phyloP scores from a whole-genome alignment of 2,888 invertebrate genomes.

The Cheilosia scutellata region DNA sequence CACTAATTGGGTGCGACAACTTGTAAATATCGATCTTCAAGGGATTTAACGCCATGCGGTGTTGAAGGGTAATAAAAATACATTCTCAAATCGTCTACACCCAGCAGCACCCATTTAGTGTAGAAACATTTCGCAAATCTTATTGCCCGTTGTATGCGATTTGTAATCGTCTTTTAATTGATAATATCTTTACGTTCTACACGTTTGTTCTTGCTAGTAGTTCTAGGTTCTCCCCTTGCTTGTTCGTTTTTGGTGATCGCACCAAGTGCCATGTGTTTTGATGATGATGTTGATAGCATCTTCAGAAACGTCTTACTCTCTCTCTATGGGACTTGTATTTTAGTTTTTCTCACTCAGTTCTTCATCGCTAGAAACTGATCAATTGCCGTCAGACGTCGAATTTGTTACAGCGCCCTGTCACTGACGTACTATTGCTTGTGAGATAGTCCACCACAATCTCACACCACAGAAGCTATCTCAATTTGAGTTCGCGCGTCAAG shows the following conservation, averaged over 20 bases:
- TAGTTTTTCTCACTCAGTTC: constrained; percentile 34
- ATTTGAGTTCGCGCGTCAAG: constrained; percentile 68
- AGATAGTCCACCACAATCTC: constrained; percentile 45
- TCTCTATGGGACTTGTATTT: constrained; percentile 9
- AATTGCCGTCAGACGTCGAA: constrained; percentile 65
- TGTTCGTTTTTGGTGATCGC: constrained; percentile 15
- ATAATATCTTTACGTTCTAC: constrained; percentile 50
- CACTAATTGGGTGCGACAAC: constrained; percentile 21
- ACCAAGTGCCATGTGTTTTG: constrained; percentile 60
- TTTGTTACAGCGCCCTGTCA: constrained; percentile 44
- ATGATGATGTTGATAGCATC: constrained; percentile 68
- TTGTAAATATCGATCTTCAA: constrained; percentile 18
- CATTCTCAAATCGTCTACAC: constrained; percentile 1
- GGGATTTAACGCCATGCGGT: neutral
- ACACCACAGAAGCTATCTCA: constrained; percentile 32
- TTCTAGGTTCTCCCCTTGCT: neutral
- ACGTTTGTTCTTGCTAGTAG: neutral
- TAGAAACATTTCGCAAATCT: constrained; percentile 29
- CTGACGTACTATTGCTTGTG: constrained; percentile 36
- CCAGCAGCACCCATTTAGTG: constrained; percentile 8
- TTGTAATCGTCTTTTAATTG: constrained; percentile 35
- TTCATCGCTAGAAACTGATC: constrained; percentile 57
- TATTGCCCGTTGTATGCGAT: neutral
- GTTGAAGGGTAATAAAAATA: neutral
- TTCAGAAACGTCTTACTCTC: constrained; percentile 47